phyloP scores from a whole-genome alignment of 1,140 invertebrate species.

The Zelostemma sp. region DNA sequence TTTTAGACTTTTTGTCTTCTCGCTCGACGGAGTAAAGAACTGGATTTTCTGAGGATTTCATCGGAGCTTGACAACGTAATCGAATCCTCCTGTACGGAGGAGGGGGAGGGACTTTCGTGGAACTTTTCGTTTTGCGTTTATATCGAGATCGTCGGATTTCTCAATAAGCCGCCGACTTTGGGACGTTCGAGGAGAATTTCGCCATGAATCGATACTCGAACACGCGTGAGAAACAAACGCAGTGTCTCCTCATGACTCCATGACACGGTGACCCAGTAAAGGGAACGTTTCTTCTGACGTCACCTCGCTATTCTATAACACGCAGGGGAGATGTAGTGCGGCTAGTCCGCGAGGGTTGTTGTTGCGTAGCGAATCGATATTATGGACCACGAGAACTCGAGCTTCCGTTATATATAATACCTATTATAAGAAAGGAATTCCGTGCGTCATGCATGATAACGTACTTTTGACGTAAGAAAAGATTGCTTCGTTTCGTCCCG shows the following conservation, averaged over 20 bases:
- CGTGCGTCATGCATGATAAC: too few species aligned
- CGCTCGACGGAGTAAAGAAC: constrained; percentile 27
- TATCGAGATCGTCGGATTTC: constrained; percentile 21
- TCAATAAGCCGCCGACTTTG: too few species aligned
- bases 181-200: too few species aligned
- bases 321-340: constrained; percentile 57
- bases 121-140: constrained; percentile 19
- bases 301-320: constrained; percentile 53
- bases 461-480: too few species aligned
- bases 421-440: too few species aligned
- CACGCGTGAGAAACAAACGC: not conserved
- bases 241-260: not conserved
- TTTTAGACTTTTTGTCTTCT: not conserved
- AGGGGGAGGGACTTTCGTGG: too few species aligned
- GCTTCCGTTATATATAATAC: too few species aligned
- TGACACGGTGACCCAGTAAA: constrained; percentile 66
- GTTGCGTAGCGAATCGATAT: constrained; percentile 57
- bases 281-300: constrained; percentile 58
- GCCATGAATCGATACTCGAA: not conserved
- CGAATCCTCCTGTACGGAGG: constrained; percentile 38
- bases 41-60: constrained; percentile 30
- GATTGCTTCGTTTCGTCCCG: too few species aligned
- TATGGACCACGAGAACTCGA: constrained; percentile 50
- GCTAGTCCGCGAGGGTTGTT: too few species aligned
- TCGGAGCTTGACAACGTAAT: constrained; percentile 45